These are phyloP conservation scores for Euplagia quadripunctaria DNA, from an alignment of 2,888 invertebrate species.

Conservation along the genomic window DNA sequence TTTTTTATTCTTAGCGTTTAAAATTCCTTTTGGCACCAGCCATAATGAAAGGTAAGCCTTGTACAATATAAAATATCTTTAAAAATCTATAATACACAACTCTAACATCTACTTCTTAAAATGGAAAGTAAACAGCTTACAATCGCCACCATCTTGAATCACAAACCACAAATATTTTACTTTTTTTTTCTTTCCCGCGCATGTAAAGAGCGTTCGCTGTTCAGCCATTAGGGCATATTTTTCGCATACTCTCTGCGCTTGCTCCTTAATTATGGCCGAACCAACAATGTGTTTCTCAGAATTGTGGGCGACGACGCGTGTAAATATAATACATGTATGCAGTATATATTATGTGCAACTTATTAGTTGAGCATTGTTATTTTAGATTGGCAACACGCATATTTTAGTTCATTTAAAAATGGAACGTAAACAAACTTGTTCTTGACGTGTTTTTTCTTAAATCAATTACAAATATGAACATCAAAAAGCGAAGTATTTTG, in stretches of 20 bases:
- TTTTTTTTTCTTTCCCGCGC: conserved; percentile 26
- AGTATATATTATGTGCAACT: conserved; percentile 3
- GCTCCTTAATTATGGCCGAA: conserved; percentile 46
- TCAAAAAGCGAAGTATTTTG: too few relatives aligned
- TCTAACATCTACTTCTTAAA: not conserved
- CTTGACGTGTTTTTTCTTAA: too few relatives aligned
- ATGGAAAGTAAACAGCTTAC: conserved; percentile 19
- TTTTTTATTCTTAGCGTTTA: too few relatives aligned
- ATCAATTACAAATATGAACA: too few relatives aligned
- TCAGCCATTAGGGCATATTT: conserved; percentile 56
- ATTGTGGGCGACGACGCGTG: conserved; percentile 32
- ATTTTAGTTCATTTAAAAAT: not conserved
- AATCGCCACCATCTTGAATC: conserved; percentile 43
- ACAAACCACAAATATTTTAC: conserved; percentile 39
- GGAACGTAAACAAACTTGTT: too few relatives aligned
- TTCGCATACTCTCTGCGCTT: conserved; percentile 32
- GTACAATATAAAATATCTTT: too few relatives aligned
- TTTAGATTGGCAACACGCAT: conserved; percentile 24
- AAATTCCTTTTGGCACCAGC: too few relatives aligned
- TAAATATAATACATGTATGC: conserved; percentile 26
- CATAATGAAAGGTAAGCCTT: too few relatives aligned
- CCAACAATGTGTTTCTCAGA: conserved; percentile 53
- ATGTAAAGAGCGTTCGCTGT: conserved; percentile 26
- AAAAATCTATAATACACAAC: not conserved
- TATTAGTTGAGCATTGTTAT: conserved; percentile 22